These are phyloP conservation scores for Drosophila saltans DNA, from an alignment of 1,140 invertebrate species.

Conservation along the genomic window DNA sequence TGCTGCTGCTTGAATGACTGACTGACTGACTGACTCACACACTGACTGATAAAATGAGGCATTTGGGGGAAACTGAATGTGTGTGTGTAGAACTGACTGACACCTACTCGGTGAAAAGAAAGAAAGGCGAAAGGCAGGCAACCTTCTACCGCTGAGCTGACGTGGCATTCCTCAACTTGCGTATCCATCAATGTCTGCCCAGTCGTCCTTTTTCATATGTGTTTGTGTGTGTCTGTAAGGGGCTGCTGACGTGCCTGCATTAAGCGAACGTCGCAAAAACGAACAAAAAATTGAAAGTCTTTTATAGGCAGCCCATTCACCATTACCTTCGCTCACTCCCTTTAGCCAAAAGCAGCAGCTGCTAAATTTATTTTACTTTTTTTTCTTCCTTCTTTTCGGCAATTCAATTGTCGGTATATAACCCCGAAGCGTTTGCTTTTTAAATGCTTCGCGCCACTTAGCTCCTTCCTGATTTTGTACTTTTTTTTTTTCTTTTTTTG, in stretches of 20 bases:
- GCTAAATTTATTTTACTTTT: conserved; percentile 56
- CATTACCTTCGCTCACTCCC: conserved; percentile 22
- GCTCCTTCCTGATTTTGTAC: conserved; percentile 39
- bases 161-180: conserved; percentile 72
- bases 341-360: conserved; percentile 60
- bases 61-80: conserved; percentile 36
- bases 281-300: conserved; percentile 72
- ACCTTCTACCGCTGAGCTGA: conserved; percentile 49
- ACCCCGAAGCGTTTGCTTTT: conserved; percentile 72
- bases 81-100: conserved; percentile 32
- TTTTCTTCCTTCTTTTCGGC: conserved; percentile 53
- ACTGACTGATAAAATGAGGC: conserved; percentile 60
- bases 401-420: conserved; percentile 74
- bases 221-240: conserved; percentile 16
- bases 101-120: conserved; percentile 48
- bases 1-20: conserved; percentile 18
- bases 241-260: conserved; percentile 76
- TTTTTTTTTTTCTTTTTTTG: background rate
- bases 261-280: conserved; percentile 59
- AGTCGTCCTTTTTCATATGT: conserved; percentile 47
- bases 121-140: conserved; percentile 42
- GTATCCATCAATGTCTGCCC: conserved; percentile 78
- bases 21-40: conserved; percentile 27
- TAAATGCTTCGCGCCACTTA: conserved; percentile 73
- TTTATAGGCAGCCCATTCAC: conserved; percentile 56